Percentiles rank a stretch among this genome's conserved stretches.
Evolutionary conservation across 2,797 vertebrate genomes (phyloP).

Genomic region (Sebastiscus albofasciatus): DNA sequence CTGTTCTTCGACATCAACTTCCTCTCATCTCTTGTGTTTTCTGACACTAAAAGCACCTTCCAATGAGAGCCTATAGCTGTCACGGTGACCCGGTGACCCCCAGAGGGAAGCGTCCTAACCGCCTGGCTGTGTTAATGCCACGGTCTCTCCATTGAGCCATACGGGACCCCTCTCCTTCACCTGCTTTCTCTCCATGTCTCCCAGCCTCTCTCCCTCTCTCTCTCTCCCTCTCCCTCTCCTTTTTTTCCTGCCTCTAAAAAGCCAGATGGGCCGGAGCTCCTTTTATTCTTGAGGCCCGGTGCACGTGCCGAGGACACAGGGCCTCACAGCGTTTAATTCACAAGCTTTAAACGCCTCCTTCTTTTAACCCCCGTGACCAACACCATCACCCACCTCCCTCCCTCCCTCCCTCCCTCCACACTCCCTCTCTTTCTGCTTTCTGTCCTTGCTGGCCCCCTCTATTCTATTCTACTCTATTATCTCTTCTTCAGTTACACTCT

Average conservation of each 20-base stretch:
- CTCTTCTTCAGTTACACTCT: constrained; percentile 38
- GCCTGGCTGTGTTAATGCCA: constrained; percentile 21
- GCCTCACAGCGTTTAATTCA: constrained; percentile 82
- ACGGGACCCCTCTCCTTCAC: not conserved
- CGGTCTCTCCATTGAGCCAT: not conserved
- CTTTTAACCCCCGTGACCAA: constrained; percentile 59
- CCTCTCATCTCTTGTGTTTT: not conserved
- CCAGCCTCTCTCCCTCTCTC: not conserved
- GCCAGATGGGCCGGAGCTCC: constrained; percentile 79
- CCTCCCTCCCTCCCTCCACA: not conserved
- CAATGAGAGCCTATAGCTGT: constrained; percentile 3
- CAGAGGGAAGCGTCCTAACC: constrained; percentile 29
- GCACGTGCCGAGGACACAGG: constrained; percentile 84
- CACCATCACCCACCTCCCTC: constrained; percentile 28
- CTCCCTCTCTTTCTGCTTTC: constrained; percentile 22
- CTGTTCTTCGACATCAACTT: not conserved
- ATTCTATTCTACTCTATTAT: constrained; percentile 48
- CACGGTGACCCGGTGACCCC: constrained; percentile 9
- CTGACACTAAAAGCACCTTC: not conserved
- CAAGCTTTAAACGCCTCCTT: constrained; percentile 67
- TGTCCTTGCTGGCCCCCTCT: constrained; percentile 28
- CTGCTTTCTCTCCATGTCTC: constrained; percentile 9
- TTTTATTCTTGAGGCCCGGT: constrained; percentile 73
- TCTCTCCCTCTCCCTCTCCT: not conserved
- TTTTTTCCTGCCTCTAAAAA: constrained; percentile 48